Evolutionary conservation across 2,797 vertebrate species (phyloP).

Genomic region (Todus mexicanus): DNA sequence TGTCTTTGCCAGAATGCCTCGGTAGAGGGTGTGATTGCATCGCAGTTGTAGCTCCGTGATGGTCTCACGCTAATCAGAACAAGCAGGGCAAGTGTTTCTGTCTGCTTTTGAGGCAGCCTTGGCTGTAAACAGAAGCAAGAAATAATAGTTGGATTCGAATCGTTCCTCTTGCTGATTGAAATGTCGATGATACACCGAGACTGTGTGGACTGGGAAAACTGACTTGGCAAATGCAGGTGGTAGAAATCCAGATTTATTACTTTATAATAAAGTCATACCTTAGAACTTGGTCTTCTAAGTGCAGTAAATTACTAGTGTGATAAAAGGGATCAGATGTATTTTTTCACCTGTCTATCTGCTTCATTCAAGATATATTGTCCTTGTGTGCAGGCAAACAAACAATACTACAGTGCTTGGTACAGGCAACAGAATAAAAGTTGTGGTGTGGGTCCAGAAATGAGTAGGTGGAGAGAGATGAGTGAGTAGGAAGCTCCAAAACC

Average conservation of each 20-base stretch:
- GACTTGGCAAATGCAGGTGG: neutral
- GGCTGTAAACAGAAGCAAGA: neutral
- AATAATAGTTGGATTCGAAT: neutral
- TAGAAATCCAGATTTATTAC: neutral
- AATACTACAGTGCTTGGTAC: neutral
- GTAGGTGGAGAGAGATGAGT: neutral
- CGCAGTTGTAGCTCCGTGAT: neutral
- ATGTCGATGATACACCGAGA: neutral
- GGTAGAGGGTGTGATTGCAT: slow-evolving; percentile 69
- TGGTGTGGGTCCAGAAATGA: neutral
- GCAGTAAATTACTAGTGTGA: neutral
- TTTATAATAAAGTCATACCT: neutral
- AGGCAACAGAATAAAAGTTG: neutral
- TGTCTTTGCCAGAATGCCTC: slow-evolving; percentile 42
- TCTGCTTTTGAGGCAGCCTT: neutral
- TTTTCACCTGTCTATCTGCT: neutral
- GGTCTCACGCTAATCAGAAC: neutral
- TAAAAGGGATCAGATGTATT: neutral
- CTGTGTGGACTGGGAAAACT: neutral
- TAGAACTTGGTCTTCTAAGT: neutral
- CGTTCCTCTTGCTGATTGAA: neutral
- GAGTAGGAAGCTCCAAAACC: neutral
- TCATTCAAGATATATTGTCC: neutral
- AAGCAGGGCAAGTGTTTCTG: neutral
- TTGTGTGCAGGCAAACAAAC: neutral